Percentiles rank a stretch among this genome's conserved stretches.
phyloP scores from a whole-genome alignment of 2,113 vertebrate species.

The Cariama cristata region DNA sequence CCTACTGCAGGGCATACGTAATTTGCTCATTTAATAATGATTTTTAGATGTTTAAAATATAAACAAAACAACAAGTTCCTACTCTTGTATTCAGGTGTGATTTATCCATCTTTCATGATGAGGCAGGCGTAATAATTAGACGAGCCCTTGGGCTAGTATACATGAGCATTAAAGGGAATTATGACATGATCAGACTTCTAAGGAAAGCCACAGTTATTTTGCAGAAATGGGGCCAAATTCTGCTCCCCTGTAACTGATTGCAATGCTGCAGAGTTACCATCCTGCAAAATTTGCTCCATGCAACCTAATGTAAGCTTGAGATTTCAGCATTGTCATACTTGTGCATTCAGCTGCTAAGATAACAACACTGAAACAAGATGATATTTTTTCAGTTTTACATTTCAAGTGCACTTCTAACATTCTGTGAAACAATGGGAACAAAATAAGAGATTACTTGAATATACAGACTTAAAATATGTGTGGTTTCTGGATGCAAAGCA shows the following conservation, averaged over 20 bases:
- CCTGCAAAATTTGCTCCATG: not conserved
- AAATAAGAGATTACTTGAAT: not conserved
- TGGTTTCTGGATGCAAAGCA: not conserved
- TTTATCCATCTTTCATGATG: constrained; percentile 50
- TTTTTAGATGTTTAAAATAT: constrained; percentile 42
- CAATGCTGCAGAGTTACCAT: not conserved
- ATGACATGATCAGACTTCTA: constrained; percentile 52
- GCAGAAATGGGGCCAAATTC: constrained; percentile 12
- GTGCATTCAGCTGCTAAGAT: not conserved
- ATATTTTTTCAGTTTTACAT: not conserved
- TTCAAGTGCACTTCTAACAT: not conserved
- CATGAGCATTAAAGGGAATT: constrained; percentile 53
- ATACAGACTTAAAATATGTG: not conserved
- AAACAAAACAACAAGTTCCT: constrained; percentile 64
- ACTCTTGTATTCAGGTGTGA: constrained; percentile 60
- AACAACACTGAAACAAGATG: not conserved
- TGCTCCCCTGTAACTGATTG: not conserved
- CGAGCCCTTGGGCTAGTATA: constrained; percentile 19
- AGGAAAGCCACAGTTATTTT: constrained; percentile 55
- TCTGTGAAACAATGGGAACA: constrained; percentile 1
- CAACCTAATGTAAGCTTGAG: not conserved
- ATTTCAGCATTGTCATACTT: not conserved
- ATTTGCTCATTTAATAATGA: constrained; percentile 61
- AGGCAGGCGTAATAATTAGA: constrained; percentile 59
- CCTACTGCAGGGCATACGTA: constrained; percentile 32